Base-by-base conservation (phyloP, 1,140 invertebrate species). In the Eumaeus atala region DNA sequence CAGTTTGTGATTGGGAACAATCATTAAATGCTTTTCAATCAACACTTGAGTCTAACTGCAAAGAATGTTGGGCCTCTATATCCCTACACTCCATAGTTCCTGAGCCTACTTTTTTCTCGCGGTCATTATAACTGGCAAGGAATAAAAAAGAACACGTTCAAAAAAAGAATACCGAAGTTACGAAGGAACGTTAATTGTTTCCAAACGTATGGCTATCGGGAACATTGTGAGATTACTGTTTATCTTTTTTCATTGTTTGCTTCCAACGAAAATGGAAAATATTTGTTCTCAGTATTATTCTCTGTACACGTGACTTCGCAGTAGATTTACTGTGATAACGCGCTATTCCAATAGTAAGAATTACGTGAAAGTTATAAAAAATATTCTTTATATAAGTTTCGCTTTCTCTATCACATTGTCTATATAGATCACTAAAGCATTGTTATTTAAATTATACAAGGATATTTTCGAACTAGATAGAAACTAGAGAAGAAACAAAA, bases 121-220 rank as follows among this genome's bases (percentile, higher is more conserved):
- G 59, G 57, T 68, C 63, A 79, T 80, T 80, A 84, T 70, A 63
- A 62, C 67, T 74, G 77, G 76, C 64, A 59, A 67, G 70, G 72
- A 84, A 68, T 74, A 61, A 59, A 64, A 67, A 64, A 51, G 60
- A 62, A 62, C 55, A 58, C 52, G 62, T 62, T 56, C 67, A 69
- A 72, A 72, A 71, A 69, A 67, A 69, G 71, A 73, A 58, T 54
- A 62, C 53, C 58, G 54, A 33, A 59, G 62, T 61, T 54, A 59
- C 56, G 44, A 60, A 64, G 72, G 70, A 70, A 77, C 76, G 67
- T 77, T 77, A 77, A 76, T 74, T 74, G 67, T 59, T 60, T 66
- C 58, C 44, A 48, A 51, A 52, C 48, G 56, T 56, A 56, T 44
- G 40, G 14, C 17, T 44, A 44, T 44, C 40, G 40, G 12, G 40